Evolutionary conservation across 2,797 vertebrate genomes (phyloP), one percentile per base, ranked within the genome.

Genomic region (Hydrophis major): DNA sequence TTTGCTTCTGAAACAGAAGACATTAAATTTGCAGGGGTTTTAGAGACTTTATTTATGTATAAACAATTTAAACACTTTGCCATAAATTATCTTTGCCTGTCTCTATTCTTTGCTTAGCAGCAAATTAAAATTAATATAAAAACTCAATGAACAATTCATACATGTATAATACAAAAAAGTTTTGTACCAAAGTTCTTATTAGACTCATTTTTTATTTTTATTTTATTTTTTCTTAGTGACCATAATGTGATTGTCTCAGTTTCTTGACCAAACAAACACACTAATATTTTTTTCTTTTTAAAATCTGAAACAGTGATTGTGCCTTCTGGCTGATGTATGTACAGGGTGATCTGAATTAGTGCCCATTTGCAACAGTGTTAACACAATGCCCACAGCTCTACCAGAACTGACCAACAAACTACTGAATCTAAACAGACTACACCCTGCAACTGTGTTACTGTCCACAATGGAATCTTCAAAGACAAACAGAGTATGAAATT

Each of bases 1-100:
- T 89, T 92, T 0, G 0, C 47, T 94, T 95, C 92, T 97, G 98
- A 98, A 95, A 97, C 61, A 96, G 95, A 98, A 99, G 98, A 98
- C 98, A 98, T 98, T 97, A 98, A 94, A 93, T 99, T 99, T 99
- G 99, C 99, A 99, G 98, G 97, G 97, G 97, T 99, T 99, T 99
- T 99, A 99, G 99, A 99, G 99, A 99, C 99, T 99, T 99, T 99
- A 99, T 99, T 98, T 99, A 99, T 99, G 99, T 99, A 99, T 99
- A 99, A 99, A 99, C 99, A 98, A 98, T 99, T 99, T 98, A 99
- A 99, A 99, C 99, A 99, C 99, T 99, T 99, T 99, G 99, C 98
- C 99, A 99, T 99, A 99, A 99, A 99, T 99, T 99, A 99, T 98
- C 98, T 98, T 99, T 98, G 98, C 98, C 98, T 98, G 99, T 99